These are phyloP conservation scores for Rutilus rutilus DNA, from an alignment of 2,113 vertebrate genomes.

Conservation along the genomic window DNA sequence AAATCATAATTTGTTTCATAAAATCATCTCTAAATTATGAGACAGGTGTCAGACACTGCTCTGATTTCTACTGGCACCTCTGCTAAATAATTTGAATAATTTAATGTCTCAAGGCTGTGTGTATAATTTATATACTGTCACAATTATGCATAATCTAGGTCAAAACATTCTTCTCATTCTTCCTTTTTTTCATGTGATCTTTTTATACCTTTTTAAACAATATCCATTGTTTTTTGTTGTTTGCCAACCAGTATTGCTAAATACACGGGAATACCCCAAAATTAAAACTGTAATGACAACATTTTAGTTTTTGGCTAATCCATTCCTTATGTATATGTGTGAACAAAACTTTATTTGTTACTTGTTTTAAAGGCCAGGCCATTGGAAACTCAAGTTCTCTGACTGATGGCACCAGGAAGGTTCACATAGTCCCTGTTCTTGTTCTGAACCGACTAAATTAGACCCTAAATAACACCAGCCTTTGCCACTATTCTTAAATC, in stretches of 20 bases:
- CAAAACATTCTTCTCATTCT: background rate
- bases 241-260: no score
- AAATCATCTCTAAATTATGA: constrained; percentile 54
- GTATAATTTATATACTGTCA: background rate
- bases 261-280: background rate
- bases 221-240: no score
- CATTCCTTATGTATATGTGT: background rate
- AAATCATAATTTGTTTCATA: no score
- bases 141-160: background rate
- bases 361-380: background rate
- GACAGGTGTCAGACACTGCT: constrained; percentile 28
- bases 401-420: constrained; percentile 49
- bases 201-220: background rate
- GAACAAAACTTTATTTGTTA: background rate
- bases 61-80: constrained; percentile 57
- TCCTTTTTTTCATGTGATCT: background rate
- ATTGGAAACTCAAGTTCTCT: constrained; percentile 16
- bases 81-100: constrained; percentile 21
- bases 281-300: background rate
- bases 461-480: constrained; percentile 63
- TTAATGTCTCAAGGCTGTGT: background rate
- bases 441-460: constrained; percentile 51
- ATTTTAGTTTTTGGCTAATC: background rate
- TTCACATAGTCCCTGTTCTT: constrained; percentile 44
- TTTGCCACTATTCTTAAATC: constrained; percentile 66